A percentile compares a stretch with the other conserved stretches of the same genome.
Evolutionary conservation across 2,113 vertebrate species (phyloP).

Genomic region (Mustelus asterias): DNA sequence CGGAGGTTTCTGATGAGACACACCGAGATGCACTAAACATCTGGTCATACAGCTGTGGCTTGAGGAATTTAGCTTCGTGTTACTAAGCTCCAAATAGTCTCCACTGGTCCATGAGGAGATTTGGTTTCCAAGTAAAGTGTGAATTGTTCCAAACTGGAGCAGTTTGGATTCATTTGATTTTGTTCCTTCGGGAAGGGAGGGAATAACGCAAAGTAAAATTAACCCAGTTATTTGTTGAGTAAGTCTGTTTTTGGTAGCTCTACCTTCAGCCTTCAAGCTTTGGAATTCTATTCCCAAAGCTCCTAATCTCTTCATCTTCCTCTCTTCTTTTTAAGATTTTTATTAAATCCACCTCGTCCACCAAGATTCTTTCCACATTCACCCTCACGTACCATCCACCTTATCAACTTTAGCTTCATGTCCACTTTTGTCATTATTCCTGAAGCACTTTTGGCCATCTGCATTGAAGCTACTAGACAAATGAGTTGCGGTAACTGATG

Average conservation of each 20-base stretch:
- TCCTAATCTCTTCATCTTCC: background rate
- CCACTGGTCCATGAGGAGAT: background rate
- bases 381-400: background rate
- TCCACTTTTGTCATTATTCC: background rate
- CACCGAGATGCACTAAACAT: background rate
- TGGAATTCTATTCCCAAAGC: background rate
- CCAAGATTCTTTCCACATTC: background rate
- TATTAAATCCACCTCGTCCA: background rate
- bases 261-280: background rate
- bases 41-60: background rate
- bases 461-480: background rate
- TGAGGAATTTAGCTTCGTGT: background rate
- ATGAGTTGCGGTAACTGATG: background rate
- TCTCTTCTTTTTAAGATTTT: background rate
- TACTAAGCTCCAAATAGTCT: background rate
- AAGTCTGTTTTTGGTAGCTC: background rate
- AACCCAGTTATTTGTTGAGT: background rate
- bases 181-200: background rate
- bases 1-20: background rate
- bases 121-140: background rate
- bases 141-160: background rate
- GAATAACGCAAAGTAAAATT: background rate
- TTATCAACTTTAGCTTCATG: background rate
- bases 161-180: background rate
- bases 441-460: background rate